Evolutionary conservation across 2,888 invertebrate genomes (phyloP).

Genomic region (Phyllotreta striolata): DNA sequence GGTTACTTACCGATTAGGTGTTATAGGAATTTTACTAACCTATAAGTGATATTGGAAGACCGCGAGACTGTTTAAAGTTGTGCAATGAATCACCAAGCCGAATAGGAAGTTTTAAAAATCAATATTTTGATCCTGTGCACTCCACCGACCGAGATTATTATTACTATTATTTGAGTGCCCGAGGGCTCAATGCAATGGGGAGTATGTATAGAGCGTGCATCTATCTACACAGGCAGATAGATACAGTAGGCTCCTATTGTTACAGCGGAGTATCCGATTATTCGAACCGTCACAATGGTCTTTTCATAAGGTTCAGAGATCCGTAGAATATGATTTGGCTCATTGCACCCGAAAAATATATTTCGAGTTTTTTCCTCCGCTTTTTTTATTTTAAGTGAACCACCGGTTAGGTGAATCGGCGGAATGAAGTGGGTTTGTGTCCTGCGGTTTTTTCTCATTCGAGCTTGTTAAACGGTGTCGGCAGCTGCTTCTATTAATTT

Average conservation of each 20-base stretch:
- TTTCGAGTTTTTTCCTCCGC: conserved; percentile 50
- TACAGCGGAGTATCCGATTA: conserved; percentile 58
- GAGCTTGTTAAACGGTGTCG: conserved; percentile 24
- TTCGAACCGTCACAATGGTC: conserved; percentile 54
- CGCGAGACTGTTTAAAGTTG: too few relatives aligned
- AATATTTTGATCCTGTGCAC: conserved; percentile 28
- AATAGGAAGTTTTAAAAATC: conserved; percentile 28
- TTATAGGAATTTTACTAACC: too few relatives aligned
- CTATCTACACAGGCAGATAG: conserved; percentile 48
- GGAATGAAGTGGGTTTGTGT: conserved; percentile 50
- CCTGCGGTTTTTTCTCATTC: conserved; percentile 49
- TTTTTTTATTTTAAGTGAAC: conserved; percentile 44
- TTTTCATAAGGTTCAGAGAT: conserved; percentile 57
- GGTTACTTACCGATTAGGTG: too few relatives aligned
- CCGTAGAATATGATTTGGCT: conserved; percentile 61
- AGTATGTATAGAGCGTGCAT: conserved; percentile 37
- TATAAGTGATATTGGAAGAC: too few relatives aligned
- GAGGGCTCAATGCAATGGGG: conserved; percentile 39
- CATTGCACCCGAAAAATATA: conserved; percentile 60
- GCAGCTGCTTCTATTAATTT: conserved; percentile 39
- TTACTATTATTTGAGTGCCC: conserved; percentile 39
- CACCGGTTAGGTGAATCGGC: conserved; percentile 34
- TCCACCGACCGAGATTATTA: conserved; percentile 39
- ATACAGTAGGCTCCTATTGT: conserved; percentile 56
- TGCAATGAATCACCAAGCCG: conserved; percentile 22